These are phyloP conservation scores for Cisticola juncidis DNA, from an alignment of 2,113 vertebrate species.

Conservation along the genomic window DNA sequence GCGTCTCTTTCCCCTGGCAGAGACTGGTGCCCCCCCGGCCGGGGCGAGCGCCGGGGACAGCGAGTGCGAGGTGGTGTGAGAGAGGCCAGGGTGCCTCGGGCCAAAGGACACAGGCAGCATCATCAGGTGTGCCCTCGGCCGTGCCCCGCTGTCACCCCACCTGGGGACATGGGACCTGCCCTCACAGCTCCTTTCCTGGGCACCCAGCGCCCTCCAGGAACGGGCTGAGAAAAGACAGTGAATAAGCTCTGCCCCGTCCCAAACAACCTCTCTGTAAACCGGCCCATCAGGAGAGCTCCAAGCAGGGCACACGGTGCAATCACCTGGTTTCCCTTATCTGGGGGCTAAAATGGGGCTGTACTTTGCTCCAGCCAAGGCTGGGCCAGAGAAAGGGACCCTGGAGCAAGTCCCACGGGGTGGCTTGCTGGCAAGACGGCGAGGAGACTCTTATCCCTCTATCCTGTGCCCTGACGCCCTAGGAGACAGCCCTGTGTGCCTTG, in stretches of 20 bases:
- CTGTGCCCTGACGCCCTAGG: neutral
- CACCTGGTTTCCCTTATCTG: neutral
- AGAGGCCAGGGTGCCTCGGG: neutral
- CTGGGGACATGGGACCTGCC: neutral
- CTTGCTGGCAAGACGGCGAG: neutral
- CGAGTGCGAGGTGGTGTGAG: neutral
- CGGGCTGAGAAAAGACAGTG: neutral
- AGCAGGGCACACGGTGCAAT: neutral
- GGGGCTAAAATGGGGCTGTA: accelerated
- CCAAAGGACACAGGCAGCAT: neutral
- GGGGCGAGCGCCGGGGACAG: neutral
- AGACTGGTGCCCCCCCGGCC: neutral
- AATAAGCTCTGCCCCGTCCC: neutral
- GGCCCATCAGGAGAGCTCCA: neutral
- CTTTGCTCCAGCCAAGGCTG: neutral
- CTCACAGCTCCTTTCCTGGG: neutral
- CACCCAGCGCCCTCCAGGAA: neutral
- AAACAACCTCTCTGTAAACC: neutral
- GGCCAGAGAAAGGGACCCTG: neutral
- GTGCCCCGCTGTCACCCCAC: neutral
- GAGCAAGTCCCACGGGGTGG: neutral
- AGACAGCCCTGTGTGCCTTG: neutral
- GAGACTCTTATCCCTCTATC: neutral
- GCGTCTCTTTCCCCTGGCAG: conserved; percentile 53
- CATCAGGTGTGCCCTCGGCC: neutral